These are phyloP conservation scores for Unio pictorum DNA, from an alignment of 2,888 invertebrate genomes.

Conservation along the genomic window DNA sequence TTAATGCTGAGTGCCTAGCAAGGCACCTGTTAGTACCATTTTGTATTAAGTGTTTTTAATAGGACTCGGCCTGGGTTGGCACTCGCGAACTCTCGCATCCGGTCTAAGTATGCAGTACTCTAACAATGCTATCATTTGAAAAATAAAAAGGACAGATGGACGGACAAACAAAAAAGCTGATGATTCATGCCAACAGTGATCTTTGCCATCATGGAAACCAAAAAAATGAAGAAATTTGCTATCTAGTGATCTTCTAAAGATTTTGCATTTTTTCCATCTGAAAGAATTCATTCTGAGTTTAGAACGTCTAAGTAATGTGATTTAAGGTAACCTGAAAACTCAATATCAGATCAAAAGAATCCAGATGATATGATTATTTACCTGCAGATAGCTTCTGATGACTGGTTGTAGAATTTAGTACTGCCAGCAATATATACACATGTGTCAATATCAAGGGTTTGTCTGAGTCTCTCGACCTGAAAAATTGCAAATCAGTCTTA, in stretches of 20 bases:
- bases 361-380: slow-evolving; percentile 14
- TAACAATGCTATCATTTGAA: no score
- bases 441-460: slow-evolving; percentile 4
- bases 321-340: not conserved
- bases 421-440: slow-evolving; percentile 59
- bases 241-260: not conserved
- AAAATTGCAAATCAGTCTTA: not conserved
- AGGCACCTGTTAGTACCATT: no score
- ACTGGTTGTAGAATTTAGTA: slow-evolving; percentile 37
- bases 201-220: slow-evolving; percentile 15
- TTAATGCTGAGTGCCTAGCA: no score
- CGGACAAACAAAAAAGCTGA: no score
- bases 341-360: no score
- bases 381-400: slow-evolving; percentile 54
- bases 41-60: no score
- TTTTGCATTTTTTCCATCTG: not conserved
- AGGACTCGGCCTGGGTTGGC: no score
- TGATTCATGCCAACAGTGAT: no score
- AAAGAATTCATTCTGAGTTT: not conserved
- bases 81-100: no score
- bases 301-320: not conserved
- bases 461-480: not conserved
- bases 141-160: no score
- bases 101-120: no score
- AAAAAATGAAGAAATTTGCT: not conserved